Evolutionary conservation across 2,888 invertebrate species (phyloP), one percentile per base, ranked within the genome.

Genomic region (Silvanus unidentatus): DNA sequence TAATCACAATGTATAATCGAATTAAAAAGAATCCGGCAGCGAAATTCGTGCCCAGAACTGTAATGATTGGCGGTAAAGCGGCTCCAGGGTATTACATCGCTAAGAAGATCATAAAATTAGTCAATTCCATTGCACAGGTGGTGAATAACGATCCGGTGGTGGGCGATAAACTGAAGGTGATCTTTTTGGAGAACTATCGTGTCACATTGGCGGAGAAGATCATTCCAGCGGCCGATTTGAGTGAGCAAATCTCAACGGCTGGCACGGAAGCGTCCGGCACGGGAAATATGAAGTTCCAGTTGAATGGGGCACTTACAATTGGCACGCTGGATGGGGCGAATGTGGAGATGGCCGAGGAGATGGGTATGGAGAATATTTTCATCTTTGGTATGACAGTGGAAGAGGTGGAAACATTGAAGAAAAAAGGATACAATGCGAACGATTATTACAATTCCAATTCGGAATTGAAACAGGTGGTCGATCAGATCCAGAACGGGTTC

Each of bases 231-330:
- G 93, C 98, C 9, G 99, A 99, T 77, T 82, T 99, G 52, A 96
- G 95, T 58, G 92, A 99, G 72, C 99, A 99, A 77, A 98, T 99
- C 65, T 98, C 98, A 2, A 96, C 98, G 0, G 99, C 99, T 42
- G 99, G 99, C 56, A 99, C 99, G 0, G 99, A 99, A 71, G 99
- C 99, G 0, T 98, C 97, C 0, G 99, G 99, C 54, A 99, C 99
- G n/a, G 73, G 73, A 30, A 99, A 99, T 79, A 99, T 99, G 99
- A 99, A 99, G 76, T 99, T 99, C 77, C 90, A 90, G 90, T 76
- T 99, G 70, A 99, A 99, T 71, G 99, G 99, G 14, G 91, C 94
- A 0, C 77, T 99, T 32, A 99, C 99, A n/a, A 91, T 99, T 64
- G 99, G 99, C 48, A 99, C 99, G 3, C 78, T 99, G 73, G 99